These are phyloP conservation scores for Pseudococcus jackbeardsleyi DNA, from an alignment of 2,888 invertebrate species.

Conservation along the genomic window DNA sequence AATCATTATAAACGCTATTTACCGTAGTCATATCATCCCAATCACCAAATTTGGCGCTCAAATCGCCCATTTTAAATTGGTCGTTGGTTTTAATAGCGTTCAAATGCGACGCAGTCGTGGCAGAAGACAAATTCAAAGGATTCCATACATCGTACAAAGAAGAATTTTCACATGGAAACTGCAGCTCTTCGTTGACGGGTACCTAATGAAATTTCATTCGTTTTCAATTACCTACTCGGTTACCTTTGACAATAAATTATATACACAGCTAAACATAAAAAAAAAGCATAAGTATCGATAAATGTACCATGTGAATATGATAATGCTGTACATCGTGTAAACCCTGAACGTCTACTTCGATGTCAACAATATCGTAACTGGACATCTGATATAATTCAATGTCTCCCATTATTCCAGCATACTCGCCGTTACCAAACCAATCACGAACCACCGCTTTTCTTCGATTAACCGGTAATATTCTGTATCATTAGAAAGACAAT, in stretches of 20 bases:
- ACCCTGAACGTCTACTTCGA: conserved; percentile 82
- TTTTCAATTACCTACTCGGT: neutral
- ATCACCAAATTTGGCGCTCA: conserved; percentile 88
- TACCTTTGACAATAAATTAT: neutral
- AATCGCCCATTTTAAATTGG: conserved; percentile 87
- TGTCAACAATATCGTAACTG: conserved; percentile 85
- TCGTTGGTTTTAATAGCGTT: conserved; percentile 76
- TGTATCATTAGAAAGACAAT: conserved; percentile 69
- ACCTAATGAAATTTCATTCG: conserved; percentile 73
- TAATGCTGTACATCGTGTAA: conserved; percentile 80
- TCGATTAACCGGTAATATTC: conserved; percentile 81
- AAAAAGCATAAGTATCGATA: neutral
- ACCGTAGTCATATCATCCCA: conserved; percentile 76
- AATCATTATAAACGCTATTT: conserved; percentile 79
- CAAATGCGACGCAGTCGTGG: neutral
- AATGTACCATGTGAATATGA: conserved; percentile 84
- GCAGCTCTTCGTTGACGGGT: conserved; percentile 84
- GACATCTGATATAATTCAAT: conserved; percentile 88
- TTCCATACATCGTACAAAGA: conserved; percentile 90
- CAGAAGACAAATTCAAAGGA: conserved; percentile 74
- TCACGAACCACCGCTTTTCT: conserved; percentile 88
- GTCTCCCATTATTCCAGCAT: conserved; percentile 78
- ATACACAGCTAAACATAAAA: neutral
- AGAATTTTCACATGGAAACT: conserved; percentile 88
- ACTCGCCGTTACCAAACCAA: conserved; percentile 87